A percentile compares a stretch with the other conserved stretches of the same genome.
Evolutionary conservation across 2,113 vertebrate genomes (phyloP).

Genomic region (Pterocles gutturalis): DNA sequence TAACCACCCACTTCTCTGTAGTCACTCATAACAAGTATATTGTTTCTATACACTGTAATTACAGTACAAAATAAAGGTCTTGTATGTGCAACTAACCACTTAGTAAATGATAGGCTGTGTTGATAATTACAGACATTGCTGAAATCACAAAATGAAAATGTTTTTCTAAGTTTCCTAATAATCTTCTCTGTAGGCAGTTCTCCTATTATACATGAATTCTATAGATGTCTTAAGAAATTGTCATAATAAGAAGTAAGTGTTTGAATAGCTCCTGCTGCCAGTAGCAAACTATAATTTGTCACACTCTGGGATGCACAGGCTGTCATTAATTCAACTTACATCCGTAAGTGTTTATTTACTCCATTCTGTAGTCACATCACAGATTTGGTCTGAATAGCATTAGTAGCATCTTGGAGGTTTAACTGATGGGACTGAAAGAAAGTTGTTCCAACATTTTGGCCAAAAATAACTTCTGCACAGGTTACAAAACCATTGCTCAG

Average conservation of each 20-base stretch:
- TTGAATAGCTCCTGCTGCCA: slow-evolving; percentile 47
- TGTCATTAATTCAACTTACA: slow-evolving; percentile 34
- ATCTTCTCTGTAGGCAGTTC: slow-evolving; percentile 35
- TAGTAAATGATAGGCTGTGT: slow-evolving; percentile 48
- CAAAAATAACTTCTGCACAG: background rate
- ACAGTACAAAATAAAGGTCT: slow-evolving; percentile 48
- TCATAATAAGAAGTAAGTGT: slow-evolving; percentile 49
- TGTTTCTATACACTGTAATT: slow-evolving; percentile 58
- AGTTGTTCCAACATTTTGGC: background rate
- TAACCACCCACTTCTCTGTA: background rate
- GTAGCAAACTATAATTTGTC: slow-evolving; percentile 34
- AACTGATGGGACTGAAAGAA: background rate
- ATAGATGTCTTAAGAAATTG: slow-evolving; percentile 3
- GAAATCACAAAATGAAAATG: slow-evolving; percentile 55
- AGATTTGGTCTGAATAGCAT: background rate
- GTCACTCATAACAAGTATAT: background rate
- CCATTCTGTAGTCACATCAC: background rate
- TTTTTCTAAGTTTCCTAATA: slow-evolving; percentile 44
- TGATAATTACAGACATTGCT: slow-evolving; percentile 57
- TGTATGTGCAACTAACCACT: slow-evolving; percentile 25
- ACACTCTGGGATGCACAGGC: background rate
- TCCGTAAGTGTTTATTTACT: background rate
- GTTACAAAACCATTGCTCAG: background rate
- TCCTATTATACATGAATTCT: background rate
- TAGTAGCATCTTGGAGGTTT: background rate